phyloP scores from a whole-genome alignment of 2,888 invertebrate species.

The Lagria hirta region DNA sequence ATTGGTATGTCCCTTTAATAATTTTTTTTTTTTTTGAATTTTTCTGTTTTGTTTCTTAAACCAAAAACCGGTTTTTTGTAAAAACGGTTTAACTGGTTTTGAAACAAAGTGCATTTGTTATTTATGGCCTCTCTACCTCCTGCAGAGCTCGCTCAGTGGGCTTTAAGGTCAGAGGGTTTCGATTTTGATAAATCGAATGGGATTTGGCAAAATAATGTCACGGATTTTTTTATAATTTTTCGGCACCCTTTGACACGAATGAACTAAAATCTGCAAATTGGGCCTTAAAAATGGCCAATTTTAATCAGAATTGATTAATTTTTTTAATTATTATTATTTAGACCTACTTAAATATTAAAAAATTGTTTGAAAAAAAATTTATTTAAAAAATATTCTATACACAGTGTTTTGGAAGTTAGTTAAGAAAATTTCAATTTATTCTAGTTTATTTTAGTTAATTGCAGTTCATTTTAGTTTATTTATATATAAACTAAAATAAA shows the following conservation, averaged over 20 bases:
- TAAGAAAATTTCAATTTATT: too few relatives aligned
- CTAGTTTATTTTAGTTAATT: too few relatives aligned
- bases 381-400: too few relatives aligned
- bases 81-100: conserved; percentile 19
- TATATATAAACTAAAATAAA: too few relatives aligned
- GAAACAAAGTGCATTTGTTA: conserved; percentile 17
- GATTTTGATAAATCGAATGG: conserved; percentile 19
- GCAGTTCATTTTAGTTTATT: too few relatives aligned
- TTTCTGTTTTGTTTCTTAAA: conserved; percentile 11
- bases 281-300: too few relatives aligned
- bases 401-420: too few relatives aligned
- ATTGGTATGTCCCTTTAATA: conserved; percentile 14
- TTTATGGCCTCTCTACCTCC: conserved; percentile 24
- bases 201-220: conserved; percentile 8
- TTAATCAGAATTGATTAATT: too few relatives aligned
- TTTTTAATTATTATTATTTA: too few relatives aligned
- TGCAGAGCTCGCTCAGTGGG: conserved; percentile 21
- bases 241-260: neutral
- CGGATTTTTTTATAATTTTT: neutral
- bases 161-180: conserved; percentile 13
- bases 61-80: conserved; percentile 22
- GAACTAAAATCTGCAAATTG: too few relatives aligned
- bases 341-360: too few relatives aligned
- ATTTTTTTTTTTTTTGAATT: conserved; percentile 9
- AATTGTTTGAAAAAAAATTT: too few relatives aligned